Conservation (phyloP, 2,888 invertebrate genomes). For the Stratiomys singularior region DNA sequence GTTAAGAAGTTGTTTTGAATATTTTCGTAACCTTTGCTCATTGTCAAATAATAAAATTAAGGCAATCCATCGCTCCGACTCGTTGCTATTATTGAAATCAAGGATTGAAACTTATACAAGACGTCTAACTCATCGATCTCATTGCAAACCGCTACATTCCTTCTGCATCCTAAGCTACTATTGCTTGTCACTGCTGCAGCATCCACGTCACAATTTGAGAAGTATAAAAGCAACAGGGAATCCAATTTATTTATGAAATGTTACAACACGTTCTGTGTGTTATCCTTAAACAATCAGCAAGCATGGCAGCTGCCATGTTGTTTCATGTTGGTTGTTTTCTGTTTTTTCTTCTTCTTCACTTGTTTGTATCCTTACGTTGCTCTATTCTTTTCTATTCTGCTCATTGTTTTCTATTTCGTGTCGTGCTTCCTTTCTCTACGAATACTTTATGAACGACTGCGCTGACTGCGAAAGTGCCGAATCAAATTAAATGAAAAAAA, state of each 20-base stretch:
- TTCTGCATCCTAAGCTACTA: too few relatives aligned
- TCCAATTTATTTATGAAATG: constrained; percentile 41
- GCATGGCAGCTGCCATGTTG: constrained; percentile 12
- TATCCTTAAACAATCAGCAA: constrained; percentile 42
- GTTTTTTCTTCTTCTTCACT: background rate
- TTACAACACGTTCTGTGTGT: constrained; percentile 35
- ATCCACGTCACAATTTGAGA: background rate
- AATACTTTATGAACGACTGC: background rate
- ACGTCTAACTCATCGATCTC: background rate
- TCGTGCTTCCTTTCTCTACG: background rate
- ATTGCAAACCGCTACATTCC: too few relatives aligned
- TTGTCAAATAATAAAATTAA: too few relatives aligned
- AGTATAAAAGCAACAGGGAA: constrained; percentile 3
- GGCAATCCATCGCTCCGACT: too few relatives aligned
- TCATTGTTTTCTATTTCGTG: background rate
- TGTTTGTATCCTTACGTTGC: background rate
- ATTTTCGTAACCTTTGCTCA: too few relatives aligned
- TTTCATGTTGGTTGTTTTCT: background rate
- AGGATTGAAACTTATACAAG: background rate
- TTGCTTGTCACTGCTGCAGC: too few relatives aligned
- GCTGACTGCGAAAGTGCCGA: background rate
- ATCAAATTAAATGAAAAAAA: background rate
- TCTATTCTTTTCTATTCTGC: background rate
- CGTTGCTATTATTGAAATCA: too few relatives aligned
- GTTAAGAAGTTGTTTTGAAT: too few relatives aligned